phyloP scores from a whole-genome alignment of 2,888 invertebrate genomes.

The Parochlus steinenii region DNA sequence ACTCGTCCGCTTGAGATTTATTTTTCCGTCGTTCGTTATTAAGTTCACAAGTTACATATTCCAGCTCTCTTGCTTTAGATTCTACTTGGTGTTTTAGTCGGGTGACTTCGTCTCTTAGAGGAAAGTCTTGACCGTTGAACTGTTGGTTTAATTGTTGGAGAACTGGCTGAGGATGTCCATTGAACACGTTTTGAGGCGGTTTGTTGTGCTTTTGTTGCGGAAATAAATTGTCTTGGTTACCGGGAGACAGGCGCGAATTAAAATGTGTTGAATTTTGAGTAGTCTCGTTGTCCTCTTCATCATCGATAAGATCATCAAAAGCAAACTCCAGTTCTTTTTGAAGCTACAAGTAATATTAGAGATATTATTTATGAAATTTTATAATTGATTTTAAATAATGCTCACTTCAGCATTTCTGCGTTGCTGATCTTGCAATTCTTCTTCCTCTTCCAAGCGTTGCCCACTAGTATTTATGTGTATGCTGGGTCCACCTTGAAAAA shows the following conservation, averaged over 20 bases:
- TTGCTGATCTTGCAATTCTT: conserved; percentile 49
- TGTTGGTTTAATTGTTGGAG: not conserved
- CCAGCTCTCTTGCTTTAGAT: conserved; percentile 18
- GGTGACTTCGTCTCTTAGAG: conserved; percentile 3
- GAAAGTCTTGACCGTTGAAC: not conserved
- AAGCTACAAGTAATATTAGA: conserved; percentile 33
- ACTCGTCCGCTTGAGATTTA: conserved; percentile 30
- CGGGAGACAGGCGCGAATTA: conserved; percentile 17
- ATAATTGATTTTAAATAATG: not conserved
- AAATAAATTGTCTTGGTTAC: conserved; percentile 22
- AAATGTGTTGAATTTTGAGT: conserved; percentile 34
- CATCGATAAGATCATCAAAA: conserved; percentile 50
- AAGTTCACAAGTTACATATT: conserved; percentile 28
- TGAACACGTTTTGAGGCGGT: not conserved
- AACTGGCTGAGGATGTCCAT: not conserved
- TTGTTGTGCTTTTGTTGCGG: conserved; percentile 28
- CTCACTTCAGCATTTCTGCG: conserved; percentile 47
- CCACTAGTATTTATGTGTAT: conserved; percentile 47
- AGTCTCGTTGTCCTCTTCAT: conserved; percentile 46
- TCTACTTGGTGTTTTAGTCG: conserved; percentile 8
- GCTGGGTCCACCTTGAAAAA: conserved; percentile 49
- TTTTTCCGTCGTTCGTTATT: conserved; percentile 19
- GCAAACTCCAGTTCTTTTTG: conserved; percentile 44
- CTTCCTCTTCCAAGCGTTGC: conserved; percentile 46
- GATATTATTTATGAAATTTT: conserved; percentile 10